phyloP scores from a whole-genome alignment of 2,113 vertebrate genomes.

The Oryctolagus cuniculus region DNA sequence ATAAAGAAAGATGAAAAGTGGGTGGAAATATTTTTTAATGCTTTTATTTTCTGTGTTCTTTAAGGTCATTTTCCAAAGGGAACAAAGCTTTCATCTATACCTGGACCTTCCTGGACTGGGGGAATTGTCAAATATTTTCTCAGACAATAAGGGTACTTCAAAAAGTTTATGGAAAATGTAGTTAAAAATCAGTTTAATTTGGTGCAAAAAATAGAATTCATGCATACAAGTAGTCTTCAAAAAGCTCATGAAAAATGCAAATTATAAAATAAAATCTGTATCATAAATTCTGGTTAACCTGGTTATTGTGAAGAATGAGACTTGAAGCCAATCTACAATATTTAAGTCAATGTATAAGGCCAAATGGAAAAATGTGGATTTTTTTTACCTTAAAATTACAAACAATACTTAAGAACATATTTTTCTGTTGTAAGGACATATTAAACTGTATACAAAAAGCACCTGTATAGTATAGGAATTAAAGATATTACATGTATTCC shows the following conservation, averaged over 20 bases:
- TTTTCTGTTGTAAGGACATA: not conserved
- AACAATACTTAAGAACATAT: not conserved
- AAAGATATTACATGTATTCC: not conserved
- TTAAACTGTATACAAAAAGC: not conserved
- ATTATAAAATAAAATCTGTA: not conserved
- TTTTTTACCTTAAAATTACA: not conserved
- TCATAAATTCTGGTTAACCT: not conserved
- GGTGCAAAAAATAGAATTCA: no score
- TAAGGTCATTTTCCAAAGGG: not conserved
- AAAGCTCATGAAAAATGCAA: no score
- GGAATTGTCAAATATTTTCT: not conserved
- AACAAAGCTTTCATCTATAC: not conserved
- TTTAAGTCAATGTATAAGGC: not conserved
- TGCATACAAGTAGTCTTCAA: no score
- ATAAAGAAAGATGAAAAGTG: no score
- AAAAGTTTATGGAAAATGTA: no score
- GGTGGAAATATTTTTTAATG: no score
- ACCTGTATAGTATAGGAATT: not conserved
- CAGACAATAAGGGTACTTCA: no score
- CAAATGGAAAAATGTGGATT: slow-evolving; percentile 4
- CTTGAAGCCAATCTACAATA: not conserved
- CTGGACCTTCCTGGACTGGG: not conserved
- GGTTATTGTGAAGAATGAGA: not conserved
- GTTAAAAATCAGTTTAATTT: no score
- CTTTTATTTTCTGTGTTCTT: not conserved